phyloP scores from a whole-genome alignment of 2,113 vertebrate genomes.

The Emydocephalus ijimae region DNA sequence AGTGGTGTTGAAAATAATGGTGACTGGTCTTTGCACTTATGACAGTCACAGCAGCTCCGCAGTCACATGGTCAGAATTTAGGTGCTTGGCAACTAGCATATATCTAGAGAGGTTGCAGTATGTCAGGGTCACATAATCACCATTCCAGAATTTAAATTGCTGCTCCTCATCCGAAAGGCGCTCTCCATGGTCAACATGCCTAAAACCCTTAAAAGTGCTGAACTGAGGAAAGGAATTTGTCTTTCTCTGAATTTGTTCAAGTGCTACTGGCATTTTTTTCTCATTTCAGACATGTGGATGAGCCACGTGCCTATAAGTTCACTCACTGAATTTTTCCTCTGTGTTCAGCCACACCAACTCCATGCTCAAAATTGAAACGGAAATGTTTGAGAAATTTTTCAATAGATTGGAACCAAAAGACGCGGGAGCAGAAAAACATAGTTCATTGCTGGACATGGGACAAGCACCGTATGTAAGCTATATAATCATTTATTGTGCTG shows the following conservation, averaged over 20 bases:
- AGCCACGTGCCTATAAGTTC: background rate
- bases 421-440: background rate
- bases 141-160: background rate
- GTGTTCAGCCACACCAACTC: conserved; percentile 62
- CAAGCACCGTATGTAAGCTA: conserved; percentile 37
- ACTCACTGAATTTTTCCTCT: background rate
- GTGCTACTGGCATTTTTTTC: background rate
- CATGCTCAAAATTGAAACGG: conserved; percentile 65
- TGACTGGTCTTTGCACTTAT: background rate
- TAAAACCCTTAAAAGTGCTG: background rate
- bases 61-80: background rate
- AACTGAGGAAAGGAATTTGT: background rate
- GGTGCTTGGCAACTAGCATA: background rate
- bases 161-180: background rate
- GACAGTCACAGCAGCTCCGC: background rate
- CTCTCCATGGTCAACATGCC: background rate
- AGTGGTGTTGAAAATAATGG: background rate
- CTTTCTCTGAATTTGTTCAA: background rate
- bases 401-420: conserved; percentile 57
- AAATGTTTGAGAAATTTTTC: conserved; percentile 71
- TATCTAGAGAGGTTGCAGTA: background rate
- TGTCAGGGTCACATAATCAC: background rate
- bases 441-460: conserved; percentile 6
- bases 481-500: background rate
- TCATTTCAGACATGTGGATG: background rate